Conservation (phyloP, 2,888 invertebrate genomes). For the Cosmorhoe ocellata region DNA sequence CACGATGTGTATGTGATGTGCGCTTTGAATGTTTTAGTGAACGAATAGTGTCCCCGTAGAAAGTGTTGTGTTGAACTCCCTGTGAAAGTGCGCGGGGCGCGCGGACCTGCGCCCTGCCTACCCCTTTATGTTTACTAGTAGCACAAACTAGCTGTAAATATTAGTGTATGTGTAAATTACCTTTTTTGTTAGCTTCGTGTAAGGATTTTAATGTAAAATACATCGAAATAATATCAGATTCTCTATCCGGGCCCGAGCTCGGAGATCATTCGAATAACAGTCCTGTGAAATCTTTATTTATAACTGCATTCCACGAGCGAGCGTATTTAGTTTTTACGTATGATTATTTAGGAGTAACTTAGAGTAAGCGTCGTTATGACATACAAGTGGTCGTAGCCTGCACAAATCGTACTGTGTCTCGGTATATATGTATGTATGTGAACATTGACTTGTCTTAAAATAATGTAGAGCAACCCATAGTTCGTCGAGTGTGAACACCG, state of each 20-base stretch:
- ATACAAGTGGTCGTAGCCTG: constrained; percentile 75
- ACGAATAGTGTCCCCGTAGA: constrained; percentile 69
- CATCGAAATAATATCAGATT: constrained; percentile 75
- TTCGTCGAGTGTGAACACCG: constrained; percentile 71
- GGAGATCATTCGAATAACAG: constrained; percentile 56
- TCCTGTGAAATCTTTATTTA: constrained; percentile 70
- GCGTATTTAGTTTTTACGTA: constrained; percentile 66
- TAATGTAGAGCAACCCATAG: constrained; percentile 62
- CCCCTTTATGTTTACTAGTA: constrained; percentile 62
- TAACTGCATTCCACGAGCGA: constrained; percentile 79
- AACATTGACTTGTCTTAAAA: constrained; percentile 22
- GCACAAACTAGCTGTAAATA: constrained; percentile 81
- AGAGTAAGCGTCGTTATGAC: constrained; percentile 78
- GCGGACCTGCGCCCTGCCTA: constrained; percentile 34
- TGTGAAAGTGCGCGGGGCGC: constrained; percentile 43
- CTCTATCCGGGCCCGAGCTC: constrained; percentile 66
- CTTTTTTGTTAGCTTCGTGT: constrained; percentile 57
- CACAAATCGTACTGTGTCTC: constrained; percentile 74
- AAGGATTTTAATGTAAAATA: constrained; percentile 67
- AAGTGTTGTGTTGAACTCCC: constrained; percentile 54
- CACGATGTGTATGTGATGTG: constrained; percentile 71
- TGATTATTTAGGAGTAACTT: constrained; percentile 60
- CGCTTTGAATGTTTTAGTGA: constrained; percentile 75
- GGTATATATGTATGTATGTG: constrained; percentile 31
- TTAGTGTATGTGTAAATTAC: constrained; percentile 77